A percentile compares a stretch with the other conserved stretches of the same genome.
phyloP scores from a whole-genome alignment of 2,888 invertebrate genomes.

The Aplocera efformata region DNA sequence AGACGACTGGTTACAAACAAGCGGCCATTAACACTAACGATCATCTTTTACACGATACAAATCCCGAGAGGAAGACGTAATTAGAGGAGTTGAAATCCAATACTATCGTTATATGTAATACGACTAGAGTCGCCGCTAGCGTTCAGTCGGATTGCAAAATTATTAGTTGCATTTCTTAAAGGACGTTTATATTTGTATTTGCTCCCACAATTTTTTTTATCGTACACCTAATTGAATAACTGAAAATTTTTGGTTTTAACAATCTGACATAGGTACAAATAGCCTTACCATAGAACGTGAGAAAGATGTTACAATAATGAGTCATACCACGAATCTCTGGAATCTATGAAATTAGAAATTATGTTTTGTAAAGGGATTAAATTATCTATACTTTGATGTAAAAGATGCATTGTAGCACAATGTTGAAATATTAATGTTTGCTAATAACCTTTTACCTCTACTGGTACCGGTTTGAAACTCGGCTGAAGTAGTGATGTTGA shows the following conservation, averaged over 20 bases:
- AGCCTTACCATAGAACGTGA: no score
- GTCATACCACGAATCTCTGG: no score
- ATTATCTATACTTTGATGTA: slow-evolving; percentile 11
- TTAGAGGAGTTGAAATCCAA: slow-evolving; percentile 32
- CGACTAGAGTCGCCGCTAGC: slow-evolving; percentile 7
- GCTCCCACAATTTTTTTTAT: no score
- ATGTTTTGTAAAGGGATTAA: slow-evolving; percentile 6
- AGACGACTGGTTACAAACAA: slow-evolving; percentile 45
- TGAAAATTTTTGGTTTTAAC: no score
- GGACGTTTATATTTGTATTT: no score
- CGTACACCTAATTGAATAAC: no score
- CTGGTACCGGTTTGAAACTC: slow-evolving; percentile 62
- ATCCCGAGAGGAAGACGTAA: slow-evolving; percentile 38
- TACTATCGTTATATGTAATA: slow-evolving; percentile 26
- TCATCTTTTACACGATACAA: slow-evolving; percentile 35
- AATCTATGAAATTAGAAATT: no score
- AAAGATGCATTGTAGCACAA: slow-evolving; percentile 23
- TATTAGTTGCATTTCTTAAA: slow-evolving; percentile 3
- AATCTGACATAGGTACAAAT: no score
- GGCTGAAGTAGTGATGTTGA: slow-evolving; percentile 48
- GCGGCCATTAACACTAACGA: slow-evolving; percentile 40
- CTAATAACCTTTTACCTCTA: slow-evolving; percentile 66
- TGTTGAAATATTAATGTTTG: slow-evolving; percentile 52
- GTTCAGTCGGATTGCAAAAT: slow-evolving; percentile 10
- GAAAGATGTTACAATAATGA: no score